Base-by-base conservation (phyloP, 2,113 vertebrate genomes). In the Marcusenius ussheri region DNA sequence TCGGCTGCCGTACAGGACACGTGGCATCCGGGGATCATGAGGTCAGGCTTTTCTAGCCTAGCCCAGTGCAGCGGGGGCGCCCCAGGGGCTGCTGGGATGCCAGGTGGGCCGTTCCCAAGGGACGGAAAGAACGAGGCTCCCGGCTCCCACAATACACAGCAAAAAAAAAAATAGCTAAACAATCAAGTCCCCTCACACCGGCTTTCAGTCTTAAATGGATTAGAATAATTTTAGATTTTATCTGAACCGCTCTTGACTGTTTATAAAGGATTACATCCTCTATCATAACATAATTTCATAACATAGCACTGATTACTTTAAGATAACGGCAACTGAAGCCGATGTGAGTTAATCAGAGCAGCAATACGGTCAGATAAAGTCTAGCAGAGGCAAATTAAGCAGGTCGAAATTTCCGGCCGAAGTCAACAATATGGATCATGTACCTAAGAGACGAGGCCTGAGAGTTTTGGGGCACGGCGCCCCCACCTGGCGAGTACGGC, bases 51-150 rank as follows among this genome's bases (percentile, higher is more conserved):
- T 35, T 83, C 51, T n/a, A n/a, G 15, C 35, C 51, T n/a, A n/a
- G 15, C 35, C 24, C 70, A 91, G 91, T 93, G 93, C 80, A 58
- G 35, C 11, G 5, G 45, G 31, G 35, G 31, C 70, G 3, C 9
- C 92, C 92, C 90, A 91, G 89, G 87, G 21, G 70, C 58, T 62
- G 50, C 21, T 31, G 53, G 19, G 31, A 9, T 46, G 70, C 91
- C 96, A 96, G 94, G 92, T 96, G 96, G 89, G 89, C 88, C 88
- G 50, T 95, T 96, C 95, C 94, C 96, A 95, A 92, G 93, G 80
- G n/a, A 80, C 9, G 87, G 88, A 35, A 5, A 70, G 3, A 70
- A 89, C 93, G 93, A 93, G 94, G 83, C 87, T 56, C 83, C 89
- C 9, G 35, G 45, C 39, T 58, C 86, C 86, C 56, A 31, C 53